Percentiles rank a stretch among this genome's conserved stretches.
phyloP scores from a whole-genome alignment of 2,113 vertebrate genomes.

The Bagarius yarrelli region DNA sequence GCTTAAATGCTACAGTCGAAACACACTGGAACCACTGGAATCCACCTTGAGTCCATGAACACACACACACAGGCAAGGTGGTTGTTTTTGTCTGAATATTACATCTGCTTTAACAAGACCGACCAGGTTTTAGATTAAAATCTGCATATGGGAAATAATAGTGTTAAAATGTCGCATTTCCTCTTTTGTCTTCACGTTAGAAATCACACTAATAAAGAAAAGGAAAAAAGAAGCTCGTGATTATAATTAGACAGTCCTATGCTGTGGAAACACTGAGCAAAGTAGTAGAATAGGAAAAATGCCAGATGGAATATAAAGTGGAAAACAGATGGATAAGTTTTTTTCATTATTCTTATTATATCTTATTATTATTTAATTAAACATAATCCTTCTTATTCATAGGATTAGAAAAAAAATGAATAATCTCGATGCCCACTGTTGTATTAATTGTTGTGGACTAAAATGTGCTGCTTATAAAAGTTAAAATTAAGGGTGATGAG shows the following conservation, averaged over 20 bases:
- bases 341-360: too few relatives aligned
- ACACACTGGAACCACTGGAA: background rate
- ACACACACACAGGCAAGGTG: background rate
- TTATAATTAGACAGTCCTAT: constrained; percentile 38
- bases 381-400: too few relatives aligned
- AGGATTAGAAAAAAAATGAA: background rate
- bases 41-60: too few relatives aligned
- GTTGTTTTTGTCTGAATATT: background rate
- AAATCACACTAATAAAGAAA: constrained; percentile 3
- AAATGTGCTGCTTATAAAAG: background rate
- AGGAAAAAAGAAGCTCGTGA: constrained; percentile 5
- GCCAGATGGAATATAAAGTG: background rate
- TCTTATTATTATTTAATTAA: too few relatives aligned
- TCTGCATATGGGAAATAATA: background rate
- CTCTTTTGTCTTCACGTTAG: constrained; percentile 3
- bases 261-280: constrained; percentile 13
- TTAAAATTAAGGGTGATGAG: background rate
- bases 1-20: background rate
- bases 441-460: background rate
- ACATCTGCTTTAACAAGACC: background rate
- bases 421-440: background rate
- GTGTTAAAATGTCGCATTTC: background rate
- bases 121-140: background rate
- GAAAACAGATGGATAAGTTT: too few relatives aligned
- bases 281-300: constrained; percentile 14